Percentiles rank a stretch among this genome's conserved stretches.
These are phyloP conservation scores for Narcine bancroftii DNA, from an alignment of 2,113 vertebrate species.

Conservation along the genomic window DNA sequence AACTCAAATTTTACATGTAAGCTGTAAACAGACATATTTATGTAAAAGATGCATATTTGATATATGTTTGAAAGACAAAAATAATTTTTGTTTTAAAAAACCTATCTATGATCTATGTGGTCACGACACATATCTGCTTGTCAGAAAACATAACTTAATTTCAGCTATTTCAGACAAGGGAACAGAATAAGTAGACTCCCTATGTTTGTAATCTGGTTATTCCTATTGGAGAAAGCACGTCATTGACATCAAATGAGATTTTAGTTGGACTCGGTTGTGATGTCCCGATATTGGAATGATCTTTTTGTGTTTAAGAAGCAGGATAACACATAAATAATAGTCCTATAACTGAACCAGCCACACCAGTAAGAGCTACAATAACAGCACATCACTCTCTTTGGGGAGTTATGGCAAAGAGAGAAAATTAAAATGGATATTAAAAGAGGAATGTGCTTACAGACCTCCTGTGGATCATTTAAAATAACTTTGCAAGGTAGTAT, in stretches of 20 bases:
- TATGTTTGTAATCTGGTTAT: constrained; percentile 77
- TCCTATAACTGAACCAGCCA: neutral
- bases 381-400: neutral
- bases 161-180: neutral
- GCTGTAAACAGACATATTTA: too few relatives aligned
- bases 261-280: neutral
- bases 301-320: neutral
- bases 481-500: constrained; percentile 7
- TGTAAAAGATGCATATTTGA: too few relatives aligned
- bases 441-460: neutral
- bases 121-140: neutral
- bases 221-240: constrained; percentile 57
- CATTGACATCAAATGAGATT: neutral
- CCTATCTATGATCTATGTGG: neutral
- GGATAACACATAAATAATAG: neutral
- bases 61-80: too few relatives aligned
- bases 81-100: too few relatives aligned
- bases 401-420: neutral
- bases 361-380: neutral
- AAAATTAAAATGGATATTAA: neutral
- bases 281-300: neutral
- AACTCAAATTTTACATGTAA: too few relatives aligned
- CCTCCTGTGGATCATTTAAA: constrained; percentile 9
- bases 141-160: neutral
- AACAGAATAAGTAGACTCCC: constrained; percentile 51